Evolutionary conservation across 2,888 invertebrate genomes (phyloP).

Genomic region (Ligdia adustata): DNA sequence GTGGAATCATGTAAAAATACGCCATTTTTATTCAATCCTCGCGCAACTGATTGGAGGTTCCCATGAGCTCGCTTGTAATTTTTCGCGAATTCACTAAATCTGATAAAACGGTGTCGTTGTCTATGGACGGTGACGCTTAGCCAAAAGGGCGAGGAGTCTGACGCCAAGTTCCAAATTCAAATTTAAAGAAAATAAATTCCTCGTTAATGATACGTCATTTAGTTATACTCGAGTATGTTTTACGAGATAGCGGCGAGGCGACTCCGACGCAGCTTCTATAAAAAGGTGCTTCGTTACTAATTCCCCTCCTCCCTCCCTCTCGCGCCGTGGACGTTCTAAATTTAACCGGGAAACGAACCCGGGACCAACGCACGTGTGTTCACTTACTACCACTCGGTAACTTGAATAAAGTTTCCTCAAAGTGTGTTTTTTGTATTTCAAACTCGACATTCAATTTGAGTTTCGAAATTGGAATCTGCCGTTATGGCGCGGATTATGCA

Average conservation of each 20-base stretch:
- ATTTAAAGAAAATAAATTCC: slow-evolving; percentile 31
- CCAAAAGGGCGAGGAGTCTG: slow-evolving; percentile 15
- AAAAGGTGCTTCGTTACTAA: slow-evolving; percentile 77
- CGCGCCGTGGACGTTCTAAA: slow-evolving; percentile 57
- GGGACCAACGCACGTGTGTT: slow-evolving; percentile 69
- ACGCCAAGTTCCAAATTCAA: slow-evolving; percentile 39
- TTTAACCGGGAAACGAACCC: slow-evolving; percentile 75
- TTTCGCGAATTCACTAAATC: slow-evolving; percentile 57
- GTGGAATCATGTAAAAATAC: slow-evolving; percentile 80
- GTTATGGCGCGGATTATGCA: slow-evolving; percentile 35
- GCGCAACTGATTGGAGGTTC: slow-evolving; percentile 77
- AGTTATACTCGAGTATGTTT: slow-evolving; percentile 40
- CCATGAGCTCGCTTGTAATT: slow-evolving; percentile 81
- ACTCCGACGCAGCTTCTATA: slow-evolving; percentile 72
- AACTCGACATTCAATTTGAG: slow-evolving; percentile 33
- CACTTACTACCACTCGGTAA: slow-evolving; percentile 73
- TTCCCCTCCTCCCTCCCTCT: slow-evolving; percentile 50
- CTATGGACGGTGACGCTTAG: slow-evolving; percentile 40
- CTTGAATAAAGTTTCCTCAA: slow-evolving; percentile 64
- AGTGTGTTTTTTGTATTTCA: slow-evolving; percentile 26
- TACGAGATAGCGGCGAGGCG: slow-evolving; percentile 44
- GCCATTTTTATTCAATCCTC: slow-evolving; percentile 77
- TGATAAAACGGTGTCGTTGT: slow-evolving; percentile 37
- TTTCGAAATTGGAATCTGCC: slow-evolving; percentile 30
- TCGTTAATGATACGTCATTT: slow-evolving; percentile 34